A percentile compares a stretch with the other conserved stretches of the same genome.
phyloP scores from a whole-genome alignment of 2,113 vertebrate genomes.

The Formicarius rufipectus region DNA sequence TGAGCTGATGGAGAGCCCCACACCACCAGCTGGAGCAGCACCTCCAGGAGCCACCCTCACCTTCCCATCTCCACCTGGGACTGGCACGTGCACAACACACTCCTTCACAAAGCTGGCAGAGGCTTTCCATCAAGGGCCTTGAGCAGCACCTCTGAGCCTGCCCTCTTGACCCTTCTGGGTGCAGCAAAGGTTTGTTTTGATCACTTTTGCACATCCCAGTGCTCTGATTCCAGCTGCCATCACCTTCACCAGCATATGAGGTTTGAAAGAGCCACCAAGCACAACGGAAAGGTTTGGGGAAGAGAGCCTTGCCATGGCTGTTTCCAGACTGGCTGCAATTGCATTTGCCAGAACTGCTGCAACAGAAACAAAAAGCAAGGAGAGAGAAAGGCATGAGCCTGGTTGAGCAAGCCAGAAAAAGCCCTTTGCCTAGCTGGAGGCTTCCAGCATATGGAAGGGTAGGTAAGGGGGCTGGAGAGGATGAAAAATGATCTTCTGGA shows the following conservation, averaged over 20 bases:
- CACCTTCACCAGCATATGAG: neutral
- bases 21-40: fast-evolving
- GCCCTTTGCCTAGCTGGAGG: neutral
- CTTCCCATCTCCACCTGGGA: neutral
- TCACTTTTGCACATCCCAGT: neutral
- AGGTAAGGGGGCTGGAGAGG: neutral
- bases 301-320: neutral
- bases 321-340: neutral
- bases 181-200: neutral
- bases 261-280: neutral
- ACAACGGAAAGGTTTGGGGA: neutral
- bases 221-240: neutral
- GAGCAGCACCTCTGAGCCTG: neutral
- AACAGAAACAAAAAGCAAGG: neutral
- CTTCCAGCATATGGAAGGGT: neutral
- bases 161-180: neutral
- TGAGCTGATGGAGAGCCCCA: neutral
- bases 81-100: fast-evolving
- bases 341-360: neutral
- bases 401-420: neutral
- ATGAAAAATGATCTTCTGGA: neutral
- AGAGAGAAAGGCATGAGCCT: neutral
- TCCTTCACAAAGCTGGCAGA: neutral
- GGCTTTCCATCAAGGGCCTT: fast-evolving
- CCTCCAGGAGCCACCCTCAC: neutral